Conservation (phyloP, 2,797 vertebrate species). For the Sardinella longiceps region DNA sequence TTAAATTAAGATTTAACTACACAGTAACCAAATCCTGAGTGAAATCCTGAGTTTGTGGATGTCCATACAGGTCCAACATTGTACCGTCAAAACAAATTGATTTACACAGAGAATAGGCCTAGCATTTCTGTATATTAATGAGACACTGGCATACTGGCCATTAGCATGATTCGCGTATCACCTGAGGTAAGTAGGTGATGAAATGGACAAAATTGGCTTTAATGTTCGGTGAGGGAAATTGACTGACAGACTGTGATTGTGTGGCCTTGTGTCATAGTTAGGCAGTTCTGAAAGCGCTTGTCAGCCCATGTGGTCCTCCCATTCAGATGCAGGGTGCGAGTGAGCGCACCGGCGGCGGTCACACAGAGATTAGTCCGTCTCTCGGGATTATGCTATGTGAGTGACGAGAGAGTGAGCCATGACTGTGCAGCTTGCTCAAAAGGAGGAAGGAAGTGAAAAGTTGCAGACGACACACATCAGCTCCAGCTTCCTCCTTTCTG, state of each 20-base stretch:
- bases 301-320: background rate
- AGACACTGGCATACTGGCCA: background rate
- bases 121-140: background rate
- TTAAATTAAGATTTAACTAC: background rate
- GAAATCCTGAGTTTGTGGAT: background rate
- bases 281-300: background rate
- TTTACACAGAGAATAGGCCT: background rate
- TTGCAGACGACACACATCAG: background rate
- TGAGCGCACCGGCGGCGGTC: background rate
- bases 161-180: background rate
- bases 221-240: too few relatives aligned
- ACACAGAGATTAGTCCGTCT: background rate
- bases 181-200: too few relatives aligned
- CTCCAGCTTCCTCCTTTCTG: background rate
- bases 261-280: background rate
- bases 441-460: constrained; percentile 6
- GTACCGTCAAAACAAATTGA: background rate
- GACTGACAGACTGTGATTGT: background rate
- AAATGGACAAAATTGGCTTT: too few relatives aligned
- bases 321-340: background rate
- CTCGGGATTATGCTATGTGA: background rate
- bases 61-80: too few relatives aligned
- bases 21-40: background rate
- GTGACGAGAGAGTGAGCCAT: background rate
- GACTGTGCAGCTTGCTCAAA: background rate